Evolutionary conservation across 2,888 invertebrate genomes (phyloP).

Genomic region (Dicranocentrus wangi): DNA sequence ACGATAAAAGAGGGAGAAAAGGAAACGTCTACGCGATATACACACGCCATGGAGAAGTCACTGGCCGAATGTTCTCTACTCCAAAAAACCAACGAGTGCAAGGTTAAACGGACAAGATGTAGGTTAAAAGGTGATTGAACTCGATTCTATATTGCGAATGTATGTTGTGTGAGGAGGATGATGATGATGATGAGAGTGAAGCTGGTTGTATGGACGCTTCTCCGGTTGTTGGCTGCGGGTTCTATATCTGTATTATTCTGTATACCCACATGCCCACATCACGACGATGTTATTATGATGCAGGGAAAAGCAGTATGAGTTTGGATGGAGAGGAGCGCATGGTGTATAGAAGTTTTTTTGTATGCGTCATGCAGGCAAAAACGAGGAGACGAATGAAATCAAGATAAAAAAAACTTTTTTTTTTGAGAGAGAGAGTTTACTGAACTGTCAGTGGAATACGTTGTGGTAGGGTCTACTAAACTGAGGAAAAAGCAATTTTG

Average conservation of each 20-base stretch:
- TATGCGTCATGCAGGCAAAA: slow-evolving; percentile 2
- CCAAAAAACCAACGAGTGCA: slow-evolving; percentile 47
- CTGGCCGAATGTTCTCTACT: slow-evolving; percentile 59
- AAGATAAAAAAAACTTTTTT: background rate
- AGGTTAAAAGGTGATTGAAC: slow-evolving; percentile 58
- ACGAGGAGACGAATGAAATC: background rate
- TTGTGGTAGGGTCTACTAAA: no score
- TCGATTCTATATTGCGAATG: slow-evolving; percentile 1
- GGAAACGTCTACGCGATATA: no score
- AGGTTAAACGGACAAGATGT: slow-evolving; percentile 62
- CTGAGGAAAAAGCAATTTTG: no score
- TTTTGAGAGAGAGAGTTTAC: slow-evolving; percentile 6
- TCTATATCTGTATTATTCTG: background rate
- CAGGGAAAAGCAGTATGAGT: background rate
- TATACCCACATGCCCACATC: no score
- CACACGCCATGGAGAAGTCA: slow-evolving; percentile 41
- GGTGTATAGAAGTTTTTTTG: slow-evolving; percentile 1
- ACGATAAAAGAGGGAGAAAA: background rate
- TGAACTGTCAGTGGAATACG: no score
- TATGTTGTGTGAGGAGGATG: no score
- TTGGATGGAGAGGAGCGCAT: no score
- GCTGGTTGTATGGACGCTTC: slow-evolving; percentile 28
- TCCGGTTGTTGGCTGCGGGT: slow-evolving; percentile 24
- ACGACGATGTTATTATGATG: background rate
- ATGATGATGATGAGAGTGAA: no score